phyloP scores from a whole-genome alignment of 2,797 vertebrate genomes.

The Hypotaenidia philippensis region DNA sequence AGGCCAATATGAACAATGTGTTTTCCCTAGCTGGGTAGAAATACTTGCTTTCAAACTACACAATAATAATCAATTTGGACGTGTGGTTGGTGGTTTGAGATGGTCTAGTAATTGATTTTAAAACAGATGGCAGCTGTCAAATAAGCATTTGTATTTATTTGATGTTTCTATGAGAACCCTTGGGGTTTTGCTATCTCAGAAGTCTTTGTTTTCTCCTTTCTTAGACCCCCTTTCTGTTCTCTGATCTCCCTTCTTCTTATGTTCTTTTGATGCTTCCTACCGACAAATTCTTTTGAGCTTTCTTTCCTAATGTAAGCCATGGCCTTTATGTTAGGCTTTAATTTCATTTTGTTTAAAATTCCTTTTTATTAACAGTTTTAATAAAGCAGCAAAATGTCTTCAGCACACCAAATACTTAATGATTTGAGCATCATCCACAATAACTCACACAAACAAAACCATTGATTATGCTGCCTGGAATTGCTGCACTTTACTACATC shows the following conservation, averaged over 20 bases:
- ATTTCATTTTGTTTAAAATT: conserved; percentile 41
- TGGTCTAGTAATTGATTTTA: conserved; percentile 66
- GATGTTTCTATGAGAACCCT: conserved; percentile 59
- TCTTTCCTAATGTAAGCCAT: neutral
- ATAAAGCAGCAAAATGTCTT: conserved; percentile 5
- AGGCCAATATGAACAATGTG: neutral
- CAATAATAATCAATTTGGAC: neutral
- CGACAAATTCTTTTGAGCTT: conserved; percentile 58
- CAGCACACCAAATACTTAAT: neutral
- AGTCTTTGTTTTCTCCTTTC: conserved; percentile 62
- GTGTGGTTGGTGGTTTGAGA: conserved; percentile 19
- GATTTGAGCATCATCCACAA: neutral
- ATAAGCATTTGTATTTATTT: conserved; percentile 66
- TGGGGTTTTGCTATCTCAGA: conserved; percentile 22
- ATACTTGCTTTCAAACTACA: neutral
- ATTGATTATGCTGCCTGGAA: neutral
- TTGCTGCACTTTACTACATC: neutral
- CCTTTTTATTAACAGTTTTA: conserved; percentile 17
- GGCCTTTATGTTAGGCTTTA: conserved; percentile 4
- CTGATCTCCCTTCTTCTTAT: conserved; percentile 58
- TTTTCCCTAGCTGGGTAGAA: conserved; percentile 13
- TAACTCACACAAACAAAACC: neutral
- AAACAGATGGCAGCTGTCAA: conserved; percentile 67
- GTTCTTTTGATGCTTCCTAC: conserved; percentile 51
- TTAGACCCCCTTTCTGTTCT: conserved; percentile 25